phyloP scores from a whole-genome alignment of 1,140 invertebrate species.

The Drosophila varians region DNA sequence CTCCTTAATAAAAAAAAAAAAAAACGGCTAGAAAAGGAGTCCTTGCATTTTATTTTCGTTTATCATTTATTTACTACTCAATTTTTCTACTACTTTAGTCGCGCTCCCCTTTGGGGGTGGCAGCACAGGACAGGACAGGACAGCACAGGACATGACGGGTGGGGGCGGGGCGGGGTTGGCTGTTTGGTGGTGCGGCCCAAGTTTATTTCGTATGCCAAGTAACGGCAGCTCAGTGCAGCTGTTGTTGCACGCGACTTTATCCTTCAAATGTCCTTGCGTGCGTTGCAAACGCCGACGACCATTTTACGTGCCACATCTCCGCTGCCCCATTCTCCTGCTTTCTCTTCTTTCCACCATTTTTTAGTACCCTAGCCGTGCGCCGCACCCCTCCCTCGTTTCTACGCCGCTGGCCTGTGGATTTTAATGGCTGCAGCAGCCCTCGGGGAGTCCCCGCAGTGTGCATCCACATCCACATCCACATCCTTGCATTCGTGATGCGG shows the following conservation, averaged over 20 bases:
- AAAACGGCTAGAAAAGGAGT: slow-evolving; percentile 45
- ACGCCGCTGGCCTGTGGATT: slow-evolving; percentile 61
- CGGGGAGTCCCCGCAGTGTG: slow-evolving; percentile 68
- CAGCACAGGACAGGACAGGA: too few relatives aligned
- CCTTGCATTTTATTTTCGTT: slow-evolving; percentile 82
- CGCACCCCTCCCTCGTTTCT: neutral
- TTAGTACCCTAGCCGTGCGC: neutral
- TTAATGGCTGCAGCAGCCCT: slow-evolving; percentile 79
- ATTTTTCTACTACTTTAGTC: slow-evolving; percentile 82
- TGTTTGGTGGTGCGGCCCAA: slow-evolving; percentile 48
- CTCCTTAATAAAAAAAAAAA: neutral
- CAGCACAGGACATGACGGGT: neutral
- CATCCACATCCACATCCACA: slow-evolving; percentile 32
- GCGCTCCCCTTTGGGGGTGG: slow-evolving; percentile 21
- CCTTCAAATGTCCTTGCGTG: slow-evolving; percentile 82
- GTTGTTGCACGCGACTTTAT: slow-evolving; percentile 77
- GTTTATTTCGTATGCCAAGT: slow-evolving; percentile 80
- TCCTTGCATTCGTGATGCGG: slow-evolving; percentile 77
- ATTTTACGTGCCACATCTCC: slow-evolving; percentile 50
- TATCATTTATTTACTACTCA: slow-evolving; percentile 82
- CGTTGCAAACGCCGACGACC: slow-evolving; percentile 71
- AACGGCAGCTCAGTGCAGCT: slow-evolving; percentile 72
- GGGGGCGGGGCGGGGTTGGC: neutral
- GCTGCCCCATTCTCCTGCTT: neutral
- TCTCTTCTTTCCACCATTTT: neutral